These are phyloP conservation scores for Willowsia nigromaculata DNA, from an alignment of 2,888 invertebrate species.

Conservation along the genomic window DNA sequence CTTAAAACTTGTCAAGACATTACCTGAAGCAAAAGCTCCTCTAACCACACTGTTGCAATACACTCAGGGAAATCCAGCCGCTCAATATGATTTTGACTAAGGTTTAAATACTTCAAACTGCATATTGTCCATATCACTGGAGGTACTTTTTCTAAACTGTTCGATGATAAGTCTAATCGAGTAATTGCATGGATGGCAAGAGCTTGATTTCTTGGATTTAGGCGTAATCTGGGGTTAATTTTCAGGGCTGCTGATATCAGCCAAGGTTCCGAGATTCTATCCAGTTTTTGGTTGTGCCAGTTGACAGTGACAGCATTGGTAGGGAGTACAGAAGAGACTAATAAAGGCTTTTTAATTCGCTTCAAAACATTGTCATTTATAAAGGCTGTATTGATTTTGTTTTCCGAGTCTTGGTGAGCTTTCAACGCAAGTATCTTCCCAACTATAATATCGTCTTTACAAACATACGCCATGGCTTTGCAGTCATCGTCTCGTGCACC, in stretches of 20 bases:
- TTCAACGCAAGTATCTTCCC: conserved; percentile 90
- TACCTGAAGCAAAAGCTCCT: conserved; percentile 93
- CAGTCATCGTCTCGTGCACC: conserved; percentile 94
- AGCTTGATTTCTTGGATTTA: conserved; percentile 85
- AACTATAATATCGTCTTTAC: conserved; percentile 88
- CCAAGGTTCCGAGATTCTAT: conserved; percentile 89
- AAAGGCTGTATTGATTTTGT: conserved; percentile 88
- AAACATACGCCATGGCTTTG: conserved; percentile 88
- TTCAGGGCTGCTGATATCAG: conserved; percentile 90
- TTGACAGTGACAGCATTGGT: conserved; percentile 84
- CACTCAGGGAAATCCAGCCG: conserved; percentile 81
- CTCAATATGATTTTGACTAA: conserved; percentile 93
- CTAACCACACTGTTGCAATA: conserved; percentile 87
- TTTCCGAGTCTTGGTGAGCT: conserved; percentile 94
- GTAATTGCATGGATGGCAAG: conserved; percentile 94
- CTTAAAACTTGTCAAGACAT: too few relatives aligned
- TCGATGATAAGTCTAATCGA: conserved; percentile 94
- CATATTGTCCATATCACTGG: conserved; percentile 90
- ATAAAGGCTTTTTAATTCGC: conserved; percentile 74
- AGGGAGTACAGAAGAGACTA: conserved; percentile 77
- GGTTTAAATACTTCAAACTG: conserved; percentile 90
- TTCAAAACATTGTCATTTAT: conserved; percentile 74
- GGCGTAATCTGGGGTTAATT: conserved; percentile 90
- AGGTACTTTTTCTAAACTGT: conserved; percentile 90
- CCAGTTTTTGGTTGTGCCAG: conserved; percentile 92